phyloP scores from a whole-genome alignment of 2,113 vertebrate species.

The Hiodon tergisus region DNA sequence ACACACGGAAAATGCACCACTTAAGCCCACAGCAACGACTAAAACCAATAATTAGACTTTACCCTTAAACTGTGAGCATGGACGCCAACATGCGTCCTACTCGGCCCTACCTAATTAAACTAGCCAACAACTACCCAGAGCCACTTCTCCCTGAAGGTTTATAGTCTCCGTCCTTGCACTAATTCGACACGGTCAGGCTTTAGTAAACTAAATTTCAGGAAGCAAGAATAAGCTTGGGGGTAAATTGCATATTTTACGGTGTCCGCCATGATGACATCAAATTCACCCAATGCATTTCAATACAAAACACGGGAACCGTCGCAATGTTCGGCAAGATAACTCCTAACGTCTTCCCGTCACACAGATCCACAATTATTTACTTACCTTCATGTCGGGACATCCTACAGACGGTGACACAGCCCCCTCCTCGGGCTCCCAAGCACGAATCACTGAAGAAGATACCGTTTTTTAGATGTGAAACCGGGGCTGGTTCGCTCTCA shows the following conservation, averaged over 20 bases:
- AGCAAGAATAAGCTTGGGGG: background rate
- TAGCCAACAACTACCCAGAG: background rate
- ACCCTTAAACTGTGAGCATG: background rate
- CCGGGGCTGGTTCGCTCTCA: conserved; percentile 49
- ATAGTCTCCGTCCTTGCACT: background rate
- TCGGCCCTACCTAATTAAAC: conserved; percentile 27
- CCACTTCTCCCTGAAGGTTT: background rate
- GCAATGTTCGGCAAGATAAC: no score
- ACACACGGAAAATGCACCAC: conserved; percentile 2
- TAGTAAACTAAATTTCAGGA: background rate
- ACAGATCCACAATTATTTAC: conserved; percentile 45
- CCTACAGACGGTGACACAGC: conserved; percentile 67
- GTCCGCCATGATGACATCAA: conserved; percentile 35
- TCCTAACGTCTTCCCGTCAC: conserved; percentile 33
- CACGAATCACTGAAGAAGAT: conserved; percentile 44
- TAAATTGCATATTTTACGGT: conserved; percentile 32
- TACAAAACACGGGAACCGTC: conserved; percentile 42
- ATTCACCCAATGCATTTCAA: conserved; percentile 44
- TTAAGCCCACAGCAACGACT: conserved; percentile 15
- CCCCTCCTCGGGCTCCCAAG: conserved; percentile 63
- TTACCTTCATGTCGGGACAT: conserved; percentile 90
- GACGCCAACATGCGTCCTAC: background rate
- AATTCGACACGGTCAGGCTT: background rate
- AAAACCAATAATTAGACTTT: background rate
- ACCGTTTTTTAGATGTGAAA: conserved; percentile 51